Percentiles rank a stretch among this genome's conserved stretches.
Conservation (phyloP, 2,113 vertebrate species). For the Brachyistius frenatus region DNA sequence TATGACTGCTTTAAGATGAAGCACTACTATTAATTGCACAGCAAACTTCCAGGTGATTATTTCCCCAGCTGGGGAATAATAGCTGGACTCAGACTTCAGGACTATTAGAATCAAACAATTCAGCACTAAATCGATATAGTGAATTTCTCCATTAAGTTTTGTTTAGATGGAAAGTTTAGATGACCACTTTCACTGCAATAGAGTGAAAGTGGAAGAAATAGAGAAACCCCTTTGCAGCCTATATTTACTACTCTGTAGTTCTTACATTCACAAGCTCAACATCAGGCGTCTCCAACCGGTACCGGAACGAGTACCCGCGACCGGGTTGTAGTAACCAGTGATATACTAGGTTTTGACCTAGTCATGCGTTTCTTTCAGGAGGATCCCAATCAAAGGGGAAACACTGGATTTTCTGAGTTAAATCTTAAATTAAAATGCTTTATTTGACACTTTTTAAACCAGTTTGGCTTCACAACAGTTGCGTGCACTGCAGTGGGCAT, state of each 20-base stretch:
- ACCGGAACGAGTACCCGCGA: too few relatives aligned
- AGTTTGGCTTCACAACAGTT: neutral
- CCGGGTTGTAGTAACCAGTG: too few relatives aligned
- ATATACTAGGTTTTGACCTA: too few relatives aligned
- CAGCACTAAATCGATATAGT: neutral
- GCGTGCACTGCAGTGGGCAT: too few relatives aligned
- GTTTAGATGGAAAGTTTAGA: constrained; percentile 16
- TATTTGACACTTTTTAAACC: too few relatives aligned
- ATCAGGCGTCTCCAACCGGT: neutral
- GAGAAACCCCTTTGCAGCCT: neutral
- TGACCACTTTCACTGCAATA: neutral
- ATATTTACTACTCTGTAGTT: constrained; percentile 22
- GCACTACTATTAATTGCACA: constrained; percentile 18
- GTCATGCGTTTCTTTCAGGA: too few relatives aligned
- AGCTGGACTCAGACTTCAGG: constrained; percentile 16
- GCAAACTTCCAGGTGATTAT: constrained; percentile 36
- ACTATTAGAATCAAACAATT: constrained; percentile 35
- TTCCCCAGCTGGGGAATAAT: constrained; percentile 17
- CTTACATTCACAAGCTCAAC: constrained; percentile 2
- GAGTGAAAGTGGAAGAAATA: neutral
- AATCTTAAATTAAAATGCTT: too few relatives aligned
- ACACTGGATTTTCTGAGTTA: too few relatives aligned
- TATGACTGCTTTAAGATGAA: constrained; percentile 23
- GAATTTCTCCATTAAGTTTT: neutral
- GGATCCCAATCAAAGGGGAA: too few relatives aligned